Evolutionary conservation across 1,140 invertebrate genomes (phyloP), one percentile per base, ranked within the genome.

Genomic region (Zaprionus ornatus): DNA sequence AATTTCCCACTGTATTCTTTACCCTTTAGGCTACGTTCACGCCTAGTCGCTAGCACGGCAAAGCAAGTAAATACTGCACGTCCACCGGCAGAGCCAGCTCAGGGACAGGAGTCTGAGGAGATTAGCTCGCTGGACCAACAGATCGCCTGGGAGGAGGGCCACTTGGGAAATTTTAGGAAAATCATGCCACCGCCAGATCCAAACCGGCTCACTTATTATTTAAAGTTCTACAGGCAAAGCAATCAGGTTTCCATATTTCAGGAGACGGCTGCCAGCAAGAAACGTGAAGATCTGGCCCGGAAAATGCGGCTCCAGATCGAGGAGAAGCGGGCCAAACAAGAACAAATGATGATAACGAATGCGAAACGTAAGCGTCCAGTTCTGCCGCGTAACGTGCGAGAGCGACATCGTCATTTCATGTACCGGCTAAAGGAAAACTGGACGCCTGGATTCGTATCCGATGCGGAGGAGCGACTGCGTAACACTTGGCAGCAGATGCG

Each of bases 91-190:
- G 37, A 40, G 1, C 3, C 17, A 10, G 2, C 35, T 13, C 19
- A 19, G 45, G 17, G 21, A 10, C 45, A 0, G 2, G 45, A 21
- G 10, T 4, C 3, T 2, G 45, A 13, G 0, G 64, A 57, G 10
- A 6, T 52, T 3, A 93, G 88, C 63, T 92, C 93, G 1, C 92
- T 94, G 91, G 93, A 95, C 50, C 94, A 94, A 60, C 95, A 97
- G 84, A 95, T 95, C 71, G 93, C 95, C 77, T 97, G 96, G 95
- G 97, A 97, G 91, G 94, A 95, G 79, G 93, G 94, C 32, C 95
- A 97, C 91, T 93, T 96, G 79, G 97, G 97, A 9, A 95, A 96
- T 79, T 97, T 95, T 84, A 73, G 92, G 15, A 75, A 85, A 10
- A 88, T 92, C n/a, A 92, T 92, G 91, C 92, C 92, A 3, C 82